These are phyloP conservation scores for Psix sp. DNA, from an alignment of 1,140 invertebrate species.

Conservation along the genomic window DNA sequence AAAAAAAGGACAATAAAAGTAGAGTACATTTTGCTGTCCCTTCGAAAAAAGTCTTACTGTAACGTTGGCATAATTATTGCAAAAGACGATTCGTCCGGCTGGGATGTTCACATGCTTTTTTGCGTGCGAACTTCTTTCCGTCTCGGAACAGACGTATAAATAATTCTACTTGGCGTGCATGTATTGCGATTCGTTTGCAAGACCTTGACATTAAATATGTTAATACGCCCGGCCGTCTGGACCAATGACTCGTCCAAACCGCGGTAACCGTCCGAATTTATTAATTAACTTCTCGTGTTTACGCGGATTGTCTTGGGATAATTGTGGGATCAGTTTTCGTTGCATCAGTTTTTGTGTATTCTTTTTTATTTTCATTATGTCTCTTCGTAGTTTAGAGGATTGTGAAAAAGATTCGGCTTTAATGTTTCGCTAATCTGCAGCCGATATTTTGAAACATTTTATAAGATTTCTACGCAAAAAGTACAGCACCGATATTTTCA, in stretches of 20 bases:
- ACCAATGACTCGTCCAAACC: constrained; percentile 66
- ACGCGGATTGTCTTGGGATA: constrained; percentile 32
- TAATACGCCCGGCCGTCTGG: constrained; percentile 62
- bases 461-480: no score
- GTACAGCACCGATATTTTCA: no score
- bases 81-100: constrained; percentile 36
- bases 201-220: constrained; percentile 72
- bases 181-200: constrained; percentile 62
- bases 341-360: constrained; percentile 18
- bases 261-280: constrained; percentile 53
- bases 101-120: constrained; percentile 39
- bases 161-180: constrained; percentile 58
- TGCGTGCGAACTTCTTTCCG: constrained; percentile 56
- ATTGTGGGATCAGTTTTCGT: constrained; percentile 25
- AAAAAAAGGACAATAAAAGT: no score
- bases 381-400: no score
- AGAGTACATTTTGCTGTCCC: no score
- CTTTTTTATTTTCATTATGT: constrained; percentile 4
- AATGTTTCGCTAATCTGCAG: no score
- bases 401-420: no score
- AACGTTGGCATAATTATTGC: constrained; percentile 39
- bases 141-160: constrained; percentile 54
- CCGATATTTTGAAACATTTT: no score
- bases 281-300: constrained; percentile 60
- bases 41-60: constrained; percentile 15